Base-by-base conservation (phyloP, 2,113 vertebrate genomes). In the Axis porcinus region DNA sequence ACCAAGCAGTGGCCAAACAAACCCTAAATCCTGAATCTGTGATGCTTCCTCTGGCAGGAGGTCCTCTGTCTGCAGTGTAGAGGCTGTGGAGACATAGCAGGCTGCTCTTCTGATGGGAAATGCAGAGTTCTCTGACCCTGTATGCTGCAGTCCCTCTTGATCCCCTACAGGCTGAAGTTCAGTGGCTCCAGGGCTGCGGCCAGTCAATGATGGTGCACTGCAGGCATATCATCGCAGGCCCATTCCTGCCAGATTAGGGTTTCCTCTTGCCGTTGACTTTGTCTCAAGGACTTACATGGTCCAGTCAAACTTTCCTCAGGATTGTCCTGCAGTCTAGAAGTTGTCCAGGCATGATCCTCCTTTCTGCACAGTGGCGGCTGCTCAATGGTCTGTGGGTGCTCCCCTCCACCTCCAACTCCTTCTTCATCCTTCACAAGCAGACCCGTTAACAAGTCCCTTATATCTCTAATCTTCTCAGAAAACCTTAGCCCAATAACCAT, bases 1-100 rank as follows among this genome's bases (percentile, higher is more conserved):
- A 21, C 0, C 11, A 87, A 30, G 47, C 19, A 28, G 25, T 67
- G n/a, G 43, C 27, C 84, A 88, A 74, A 60, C 15, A 82, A 64
- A 43, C 64, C 76, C 43, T 25, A 7, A 64, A 33, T 58, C 82
- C 15, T 55, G 64, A n/a, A 43, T 33, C 11, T 83, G 55, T 5
- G 4, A 8, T 1, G 27, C 27, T 76, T 89, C 47, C n/a, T 94
- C 28, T 57, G 17, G 13, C 21, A 5, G 21, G 47, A 33, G 27
- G 54, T 84, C 50, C 43, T 90, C 58, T 87, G 81, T 50, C 25
- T n/a, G 9, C 14, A 2, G 13, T 9, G 27, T 86, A 9, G 8
- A 8, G 30, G 30, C 28, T 1, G 0, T 54, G 7, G 50, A 55
- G 16, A 70, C 4, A 6, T 2, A 3, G 55, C 15, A 4, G 17